phyloP scores from a whole-genome alignment of 2,888 invertebrate species.

The Acanthacorydalis orientalis region DNA sequence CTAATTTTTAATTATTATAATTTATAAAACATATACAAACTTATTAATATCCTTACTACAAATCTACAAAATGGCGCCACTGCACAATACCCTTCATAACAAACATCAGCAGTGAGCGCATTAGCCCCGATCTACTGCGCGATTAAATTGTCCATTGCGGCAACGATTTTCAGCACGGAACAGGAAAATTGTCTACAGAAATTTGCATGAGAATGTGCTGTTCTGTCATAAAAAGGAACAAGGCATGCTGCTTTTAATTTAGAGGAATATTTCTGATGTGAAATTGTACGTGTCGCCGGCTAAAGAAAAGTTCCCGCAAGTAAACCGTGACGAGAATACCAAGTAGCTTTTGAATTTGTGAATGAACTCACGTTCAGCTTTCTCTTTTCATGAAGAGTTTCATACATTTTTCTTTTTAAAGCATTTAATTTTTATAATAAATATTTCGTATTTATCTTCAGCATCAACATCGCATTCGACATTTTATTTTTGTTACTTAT shows the following conservation, averaged over 20 bases:
- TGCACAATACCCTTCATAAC: slow-evolving; percentile 1
- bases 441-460: no score
- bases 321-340: neutral
- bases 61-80: neutral
- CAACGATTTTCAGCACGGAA: slow-evolving; percentile 6
- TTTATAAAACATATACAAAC: no score
- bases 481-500: no score
- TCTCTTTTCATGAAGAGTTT: no score
- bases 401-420: no score
- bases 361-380: no score
- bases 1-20: no score
- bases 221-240: slow-evolving; percentile 6
- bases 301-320: neutral
- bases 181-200: slow-evolving; percentile 21
- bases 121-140: slow-evolving; percentile 9
- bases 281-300: neutral
- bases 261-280: slow-evolving; percentile 1
- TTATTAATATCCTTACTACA: neutral
- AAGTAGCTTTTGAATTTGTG: no score
- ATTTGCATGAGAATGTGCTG: slow-evolving; percentile 24
- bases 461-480: no score
- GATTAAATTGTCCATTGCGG: slow-evolving; percentile 18
- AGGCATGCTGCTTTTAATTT: slow-evolving; percentile 9
- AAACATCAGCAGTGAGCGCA: slow-evolving; percentile 7
- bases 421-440: no score